These are phyloP conservation scores for Bufotes viridis DNA, from an alignment of 2,797 vertebrate species.

Conservation along the genomic window DNA sequence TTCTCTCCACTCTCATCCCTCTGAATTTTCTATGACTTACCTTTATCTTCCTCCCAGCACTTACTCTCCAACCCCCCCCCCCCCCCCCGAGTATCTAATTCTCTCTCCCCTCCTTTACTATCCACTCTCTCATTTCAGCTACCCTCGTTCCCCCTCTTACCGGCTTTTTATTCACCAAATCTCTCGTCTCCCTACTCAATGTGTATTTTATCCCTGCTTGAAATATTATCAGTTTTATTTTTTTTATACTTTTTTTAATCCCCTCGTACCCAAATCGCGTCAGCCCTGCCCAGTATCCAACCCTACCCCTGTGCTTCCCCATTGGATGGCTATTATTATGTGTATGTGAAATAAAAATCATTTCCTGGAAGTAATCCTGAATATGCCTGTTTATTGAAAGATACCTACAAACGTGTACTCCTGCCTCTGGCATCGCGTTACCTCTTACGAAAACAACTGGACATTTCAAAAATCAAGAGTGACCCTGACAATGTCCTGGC, in stretches of 20 bases:
- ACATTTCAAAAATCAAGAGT: too few species aligned
- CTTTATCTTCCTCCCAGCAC: conserved; percentile 1
- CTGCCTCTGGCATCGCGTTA: too few species aligned
- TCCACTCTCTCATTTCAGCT: conserved; percentile 39
- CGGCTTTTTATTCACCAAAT: conserved; percentile 33
- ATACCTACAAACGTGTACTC: background rate
- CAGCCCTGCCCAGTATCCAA: conserved; percentile 47
- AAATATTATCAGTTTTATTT: conserved; percentile 63
- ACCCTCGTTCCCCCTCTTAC: conserved; percentile 8
- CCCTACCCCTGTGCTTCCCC: conserved; percentile 42
- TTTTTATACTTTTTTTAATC: conserved; percentile 62
- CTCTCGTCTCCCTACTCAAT: conserved; percentile 33
- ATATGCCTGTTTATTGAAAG: conserved; percentile 26
- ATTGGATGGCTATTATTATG: conserved; percentile 64
- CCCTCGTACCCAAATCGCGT: conserved; percentile 56
- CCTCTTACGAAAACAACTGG: background rate
- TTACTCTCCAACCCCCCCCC: conserved; percentile 12
- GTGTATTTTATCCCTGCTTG: conserved; percentile 59
- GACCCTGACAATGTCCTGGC: too few species aligned
- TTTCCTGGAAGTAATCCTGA: conserved; percentile 58
- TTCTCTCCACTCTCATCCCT: conserved; percentile 11
- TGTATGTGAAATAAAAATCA: conserved; percentile 63
- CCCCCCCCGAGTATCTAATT: conserved; percentile 25
- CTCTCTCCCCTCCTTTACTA: background rate
- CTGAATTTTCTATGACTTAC: conserved; percentile 40